phyloP scores from a whole-genome alignment of 2,888 invertebrate species.

The Ichneumon xanthorius region DNA sequence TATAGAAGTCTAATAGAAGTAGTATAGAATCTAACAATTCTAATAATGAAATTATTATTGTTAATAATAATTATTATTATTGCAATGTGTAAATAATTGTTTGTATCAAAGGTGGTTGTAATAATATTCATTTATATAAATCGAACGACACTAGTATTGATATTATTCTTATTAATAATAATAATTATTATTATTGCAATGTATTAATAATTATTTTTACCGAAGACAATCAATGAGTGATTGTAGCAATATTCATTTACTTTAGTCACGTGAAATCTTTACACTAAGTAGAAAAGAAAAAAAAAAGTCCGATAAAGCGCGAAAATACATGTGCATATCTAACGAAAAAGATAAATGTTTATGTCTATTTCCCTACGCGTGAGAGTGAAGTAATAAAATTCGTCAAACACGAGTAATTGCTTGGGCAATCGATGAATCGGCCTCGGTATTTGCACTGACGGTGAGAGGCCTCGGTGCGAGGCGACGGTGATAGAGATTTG shows the following conservation, averaged over 20 bases:
- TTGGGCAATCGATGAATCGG: slow-evolving; percentile 2
- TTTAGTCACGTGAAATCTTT: background rate
- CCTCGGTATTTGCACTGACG: background rate
- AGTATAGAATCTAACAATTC: too few species aligned
- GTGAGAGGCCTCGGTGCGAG: background rate
- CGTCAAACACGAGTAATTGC: slow-evolving; percentile 1
- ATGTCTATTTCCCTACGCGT: background rate
- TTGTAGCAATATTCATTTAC: background rate
- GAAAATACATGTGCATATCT: background rate
- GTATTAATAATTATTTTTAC: too few species aligned
- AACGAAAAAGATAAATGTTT: background rate
- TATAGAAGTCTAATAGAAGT: background rate
- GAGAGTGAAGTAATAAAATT: background rate
- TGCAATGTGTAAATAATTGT: too few species aligned
- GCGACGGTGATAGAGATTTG: background rate
- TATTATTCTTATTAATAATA: too few species aligned
- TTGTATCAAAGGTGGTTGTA: too few species aligned
- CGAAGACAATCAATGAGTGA: too few species aligned
- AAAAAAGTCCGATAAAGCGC: background rate
- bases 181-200: too few species aligned
- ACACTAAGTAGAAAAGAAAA: background rate
- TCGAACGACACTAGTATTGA: too few species aligned
- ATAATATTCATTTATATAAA: too few species aligned
- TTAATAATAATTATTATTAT: too few species aligned
- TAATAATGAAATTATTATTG: too few species aligned